Conservation (phyloP, 2,888 invertebrate species). For the Pherbina coryleti region DNA sequence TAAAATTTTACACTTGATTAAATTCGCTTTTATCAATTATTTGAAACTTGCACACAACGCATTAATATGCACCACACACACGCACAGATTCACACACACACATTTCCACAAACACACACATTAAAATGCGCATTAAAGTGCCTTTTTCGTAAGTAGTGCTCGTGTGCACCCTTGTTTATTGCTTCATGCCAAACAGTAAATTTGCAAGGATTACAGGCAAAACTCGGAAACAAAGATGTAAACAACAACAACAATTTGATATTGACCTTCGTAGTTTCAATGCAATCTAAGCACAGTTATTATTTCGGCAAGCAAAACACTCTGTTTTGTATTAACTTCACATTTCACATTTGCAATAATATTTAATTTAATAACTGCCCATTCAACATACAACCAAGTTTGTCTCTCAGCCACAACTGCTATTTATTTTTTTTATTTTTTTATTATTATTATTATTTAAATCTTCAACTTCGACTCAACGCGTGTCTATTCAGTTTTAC, state of each 20-base stretch:
- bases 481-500: neutral
- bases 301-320: neutral
- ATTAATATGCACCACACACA: too few species aligned
- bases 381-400: neutral
- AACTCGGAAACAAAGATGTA: neutral
- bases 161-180: neutral
- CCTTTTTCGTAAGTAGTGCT: neutral
- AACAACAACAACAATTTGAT: neutral
- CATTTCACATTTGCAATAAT: neutral
- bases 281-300: neutral
- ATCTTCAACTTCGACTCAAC: neutral
- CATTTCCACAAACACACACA: neutral
- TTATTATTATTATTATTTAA: too few species aligned
- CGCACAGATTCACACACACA: too few species aligned
- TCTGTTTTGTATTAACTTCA: neutral
- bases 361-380: neutral
- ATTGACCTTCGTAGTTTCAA: neutral
- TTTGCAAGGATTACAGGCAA: constrained; percentile 3
- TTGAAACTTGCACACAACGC: neutral
- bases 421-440: neutral
- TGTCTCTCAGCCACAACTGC: neutral
- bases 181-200: neutral
- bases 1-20: constrained; percentile 19
- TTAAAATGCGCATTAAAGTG: constrained; percentile 17
- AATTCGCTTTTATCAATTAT: neutral